A percentile compares a stretch with the other conserved stretches of the same genome.
Conservation (phyloP, 30 jellyfish, hydroid and myxozoan species). For the Aurelia sp. region DNA sequence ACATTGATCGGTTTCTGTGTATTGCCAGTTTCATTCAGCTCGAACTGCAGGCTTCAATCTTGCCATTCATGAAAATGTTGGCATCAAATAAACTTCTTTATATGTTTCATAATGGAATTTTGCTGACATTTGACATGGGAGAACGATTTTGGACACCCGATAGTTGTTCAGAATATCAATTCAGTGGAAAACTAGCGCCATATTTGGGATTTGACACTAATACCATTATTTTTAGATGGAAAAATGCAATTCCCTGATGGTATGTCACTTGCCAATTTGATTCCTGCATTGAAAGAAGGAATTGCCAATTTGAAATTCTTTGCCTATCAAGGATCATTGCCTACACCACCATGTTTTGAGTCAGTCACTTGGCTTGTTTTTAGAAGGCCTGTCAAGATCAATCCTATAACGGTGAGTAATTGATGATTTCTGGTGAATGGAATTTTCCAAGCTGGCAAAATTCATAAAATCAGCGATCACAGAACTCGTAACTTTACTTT, state of each 20-base stretch:
- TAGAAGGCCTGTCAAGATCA: conserved; percentile 71
- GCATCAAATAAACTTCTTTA: too few species aligned
- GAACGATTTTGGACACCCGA: too few species aligned
- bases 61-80: too few species aligned
- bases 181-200: background rate
- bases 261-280: conserved; percentile 53
- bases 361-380: conserved; percentile 96
- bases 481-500: too few species aligned
- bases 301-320: conserved; percentile 57
- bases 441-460: too few species aligned
- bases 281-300: conserved; percentile 87
- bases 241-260: conserved; percentile 74
- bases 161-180: background rate
- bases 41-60: too few species aligned
- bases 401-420: conserved; percentile 67
- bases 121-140: too few species aligned
- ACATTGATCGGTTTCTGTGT: too few species aligned
- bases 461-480: too few species aligned
- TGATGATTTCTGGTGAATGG: too few species aligned
- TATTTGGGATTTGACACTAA: background rate
- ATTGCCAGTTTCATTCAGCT: too few species aligned
- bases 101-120: too few species aligned
- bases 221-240: background rate
- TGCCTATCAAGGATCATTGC: conserved; percentile 93
- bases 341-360: conserved; percentile 98